Base-by-base conservation (phyloP, 2,888 invertebrate species). In the Mythimna vitellina region DNA sequence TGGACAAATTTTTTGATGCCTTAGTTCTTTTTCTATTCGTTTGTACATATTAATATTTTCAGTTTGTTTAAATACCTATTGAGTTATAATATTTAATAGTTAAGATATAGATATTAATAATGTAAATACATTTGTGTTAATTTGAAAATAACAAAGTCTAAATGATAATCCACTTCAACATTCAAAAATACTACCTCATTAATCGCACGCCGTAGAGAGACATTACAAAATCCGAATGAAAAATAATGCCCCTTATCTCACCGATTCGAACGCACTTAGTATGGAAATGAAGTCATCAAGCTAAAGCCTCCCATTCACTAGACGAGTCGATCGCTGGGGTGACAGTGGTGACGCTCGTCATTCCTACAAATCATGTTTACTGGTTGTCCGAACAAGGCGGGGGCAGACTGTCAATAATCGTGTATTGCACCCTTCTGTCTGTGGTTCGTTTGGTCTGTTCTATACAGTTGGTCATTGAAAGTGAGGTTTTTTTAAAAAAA, bases 321-420 rank as follows among this genome's bases (percentile, higher is more conserved):
- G 53, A 53, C 60, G 84, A 73, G 67, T 73, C 74, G 63, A 79
- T 74, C 77, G 78, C 65, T 49, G 32, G 72, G 70, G 74, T 62
- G 70, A 73, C 82, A 61, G 53, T 69, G 73, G 81, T 76, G 87
- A 78, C 56, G 73, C 72, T 80, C 80, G 87, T 86, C 88, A 88
- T 88, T 89, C 84, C 85, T 89, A 89, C 90, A 90, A 92, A 92
- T 92, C 91, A 91, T 92, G 89, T 92, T 91, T 90, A 85, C 90
- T 79, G 84, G 84, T 85, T 84, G 87, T 84, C 88, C 84, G 86
- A 81, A 87, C 88, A 88, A 88, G 88, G 81, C 76, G 64, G 77
- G 85, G 86, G 75, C 86, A 84, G 86, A 86, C 87, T 89, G 90
- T 90, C 90, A 90, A 92, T 90, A 92, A 86, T 85, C 86, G 85